phyloP scores from a whole-genome alignment of 1,140 invertebrate genomes.

The Apocrypta bakeri region DNA sequence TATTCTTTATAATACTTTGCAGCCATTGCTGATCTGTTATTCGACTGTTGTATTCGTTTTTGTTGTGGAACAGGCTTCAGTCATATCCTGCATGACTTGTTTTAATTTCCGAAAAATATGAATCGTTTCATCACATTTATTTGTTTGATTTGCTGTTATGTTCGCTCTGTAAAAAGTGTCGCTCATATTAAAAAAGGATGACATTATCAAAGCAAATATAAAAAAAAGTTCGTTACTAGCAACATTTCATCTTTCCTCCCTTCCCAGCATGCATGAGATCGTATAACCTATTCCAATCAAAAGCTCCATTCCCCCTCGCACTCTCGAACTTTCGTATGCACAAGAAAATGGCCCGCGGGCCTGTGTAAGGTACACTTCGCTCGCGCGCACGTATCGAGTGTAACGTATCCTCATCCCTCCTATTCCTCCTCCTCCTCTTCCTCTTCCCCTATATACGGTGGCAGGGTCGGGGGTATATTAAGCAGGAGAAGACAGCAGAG shows the following conservation, averaged over 20 bases:
- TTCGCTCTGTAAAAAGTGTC: no score
- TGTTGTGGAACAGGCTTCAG: no score
- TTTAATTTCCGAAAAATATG: no score
- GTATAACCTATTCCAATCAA: background rate
- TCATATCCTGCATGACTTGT: no score
- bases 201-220: background rate
- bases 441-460: no score
- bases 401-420: background rate
- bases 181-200: background rate
- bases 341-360: background rate
- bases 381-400: constrained; percentile 27
- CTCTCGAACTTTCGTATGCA: background rate
- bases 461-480: background rate
- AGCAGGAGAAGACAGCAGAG: background rate
- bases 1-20: no score
- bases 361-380: background rate
- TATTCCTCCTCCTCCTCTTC: no score
- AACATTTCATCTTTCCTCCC: background rate
- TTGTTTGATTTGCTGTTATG: no score
- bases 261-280: background rate
- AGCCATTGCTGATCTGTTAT: no score
- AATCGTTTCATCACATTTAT: no score
- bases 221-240: background rate
- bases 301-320: background rate
- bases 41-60: no score